Evolutionary conservation across 1,140 invertebrate genomes (phyloP).

Genomic region (Zaprionus nigranus): DNA sequence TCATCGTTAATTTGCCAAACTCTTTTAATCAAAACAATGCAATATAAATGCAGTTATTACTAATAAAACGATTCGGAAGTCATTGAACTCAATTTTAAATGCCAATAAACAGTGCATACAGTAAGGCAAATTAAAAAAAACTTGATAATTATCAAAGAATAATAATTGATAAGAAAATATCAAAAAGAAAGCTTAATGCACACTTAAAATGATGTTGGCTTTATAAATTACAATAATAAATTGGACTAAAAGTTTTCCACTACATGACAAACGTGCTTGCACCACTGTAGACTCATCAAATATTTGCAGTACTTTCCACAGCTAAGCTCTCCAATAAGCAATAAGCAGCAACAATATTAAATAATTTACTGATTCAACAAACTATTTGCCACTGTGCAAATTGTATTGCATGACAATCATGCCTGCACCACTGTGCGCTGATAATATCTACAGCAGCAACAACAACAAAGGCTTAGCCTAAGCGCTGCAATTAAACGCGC

Average conservation of each 20-base stretch:
- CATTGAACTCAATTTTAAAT: not conserved
- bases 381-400: not conserved
- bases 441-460: not conserved
- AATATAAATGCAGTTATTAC: not conserved
- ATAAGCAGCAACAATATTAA: too few species aligned
- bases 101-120: not conserved
- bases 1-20: not conserved
- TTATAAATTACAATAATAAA: not conserved
- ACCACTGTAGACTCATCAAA: not conserved
- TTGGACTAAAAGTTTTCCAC: not conserved
- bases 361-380: too few species aligned
- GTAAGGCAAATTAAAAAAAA: not conserved
- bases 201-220: too few species aligned
- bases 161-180: too few species aligned
- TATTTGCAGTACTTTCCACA: not conserved
- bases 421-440: not conserved
- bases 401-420: not conserved
- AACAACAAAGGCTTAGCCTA: not conserved
- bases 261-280: not conserved
- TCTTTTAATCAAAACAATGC: not conserved
- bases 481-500: conserved; percentile 10
- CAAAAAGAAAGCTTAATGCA: not conserved
- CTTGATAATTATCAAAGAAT: too few species aligned
- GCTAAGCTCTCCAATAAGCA: too few species aligned
- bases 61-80: not conserved